Conservation (phyloP, 2,888 invertebrate genomes). For the Mythimna ferrago region DNA sequence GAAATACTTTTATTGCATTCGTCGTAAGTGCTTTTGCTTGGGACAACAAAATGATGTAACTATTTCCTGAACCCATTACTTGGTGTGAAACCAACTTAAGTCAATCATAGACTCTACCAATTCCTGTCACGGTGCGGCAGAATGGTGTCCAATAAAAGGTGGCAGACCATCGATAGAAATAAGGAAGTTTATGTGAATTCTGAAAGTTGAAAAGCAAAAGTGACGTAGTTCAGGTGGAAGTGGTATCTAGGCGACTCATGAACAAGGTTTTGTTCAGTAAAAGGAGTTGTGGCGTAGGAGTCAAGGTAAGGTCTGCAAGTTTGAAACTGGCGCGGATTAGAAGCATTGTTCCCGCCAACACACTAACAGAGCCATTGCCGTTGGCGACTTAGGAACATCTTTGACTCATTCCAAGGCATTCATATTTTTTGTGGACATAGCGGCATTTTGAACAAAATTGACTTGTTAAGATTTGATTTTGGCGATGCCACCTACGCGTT, state of each 20-base stretch:
- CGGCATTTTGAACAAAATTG: conserved; percentile 67
- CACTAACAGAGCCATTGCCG: conserved; percentile 75
- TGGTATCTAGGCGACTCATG: conserved; percentile 65
- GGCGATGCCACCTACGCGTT: conserved; percentile 71
- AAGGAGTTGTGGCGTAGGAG: conserved; percentile 88
- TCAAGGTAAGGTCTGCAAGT: conserved; percentile 90
- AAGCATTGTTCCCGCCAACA: conserved; percentile 88
- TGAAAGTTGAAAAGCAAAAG: conserved; percentile 44
- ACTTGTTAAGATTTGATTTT: conserved; percentile 68
- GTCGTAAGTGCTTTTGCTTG: neutral
- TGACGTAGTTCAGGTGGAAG: conserved; percentile 58
- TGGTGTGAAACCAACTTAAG: neutral
- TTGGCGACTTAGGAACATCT: conserved; percentile 69
- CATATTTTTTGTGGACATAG: conserved; percentile 68
- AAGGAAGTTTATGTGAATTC: neutral
- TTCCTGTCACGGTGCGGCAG: neutral
- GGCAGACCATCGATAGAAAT: neutral
- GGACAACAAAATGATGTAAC: no score
- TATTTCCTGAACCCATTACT: no score
- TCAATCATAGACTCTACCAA: neutral
- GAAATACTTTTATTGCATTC: neutral
- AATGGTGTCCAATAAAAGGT: neutral
- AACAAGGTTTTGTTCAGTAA: conserved; percentile 83
- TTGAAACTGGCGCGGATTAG: conserved; percentile 79
- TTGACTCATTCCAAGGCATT: conserved; percentile 72